Evolutionary conservation across 1,140 invertebrate genomes (phyloP).

Genomic region (Leptinotarsa texana): DNA sequence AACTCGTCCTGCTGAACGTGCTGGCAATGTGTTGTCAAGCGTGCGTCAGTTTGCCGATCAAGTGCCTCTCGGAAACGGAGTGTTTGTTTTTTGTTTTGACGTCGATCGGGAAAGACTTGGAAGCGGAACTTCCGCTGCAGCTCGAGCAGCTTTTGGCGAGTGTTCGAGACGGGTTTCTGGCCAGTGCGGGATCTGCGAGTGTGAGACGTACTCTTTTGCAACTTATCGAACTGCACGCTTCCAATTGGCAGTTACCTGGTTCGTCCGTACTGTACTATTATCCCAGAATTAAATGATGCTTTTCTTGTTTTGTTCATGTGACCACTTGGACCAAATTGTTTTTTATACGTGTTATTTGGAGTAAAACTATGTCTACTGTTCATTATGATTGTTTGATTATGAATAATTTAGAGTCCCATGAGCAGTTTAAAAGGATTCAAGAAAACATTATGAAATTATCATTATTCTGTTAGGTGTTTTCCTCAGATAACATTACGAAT

Average conservation of each 20-base stretch:
- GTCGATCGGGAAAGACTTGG: conserved; percentile 82
- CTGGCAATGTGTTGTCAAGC: conserved; percentile 84
- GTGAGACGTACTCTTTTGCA: conserved; percentile 82
- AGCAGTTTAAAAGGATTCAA: too few relatives aligned
- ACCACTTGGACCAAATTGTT: conserved; percentile 18
- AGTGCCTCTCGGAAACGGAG: conserved; percentile 79
- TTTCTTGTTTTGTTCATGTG: conserved; percentile 24
- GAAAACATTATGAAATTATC: too few relatives aligned
- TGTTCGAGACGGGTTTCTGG: conserved; percentile 83
- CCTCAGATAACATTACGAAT: too few relatives aligned
- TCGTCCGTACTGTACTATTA: conserved; percentile 89
- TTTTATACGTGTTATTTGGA: conserved; percentile 12
- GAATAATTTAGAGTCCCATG: too few relatives aligned
- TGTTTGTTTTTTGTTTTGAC: conserved; percentile 85
- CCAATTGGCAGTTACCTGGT: conserved; percentile 85
- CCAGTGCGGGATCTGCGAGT: conserved; percentile 65
- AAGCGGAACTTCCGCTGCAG: conserved; percentile 76
- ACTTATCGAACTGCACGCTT: conserved; percentile 84
- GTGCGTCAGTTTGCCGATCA: conserved; percentile 77
- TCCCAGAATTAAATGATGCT: conserved; percentile 64
- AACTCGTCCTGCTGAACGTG: conserved; percentile 74
- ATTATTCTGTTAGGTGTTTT: too few relatives aligned
- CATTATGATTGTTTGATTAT: neutral
- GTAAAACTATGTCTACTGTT: conserved; percentile 7
- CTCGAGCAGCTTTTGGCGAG: conserved; percentile 75